A percentile compares a stretch with the other conserved stretches of the same genome.
Evolutionary conservation across 2,888 invertebrate species (phyloP).

Genomic region (Drosophila fungiperda): DNA sequence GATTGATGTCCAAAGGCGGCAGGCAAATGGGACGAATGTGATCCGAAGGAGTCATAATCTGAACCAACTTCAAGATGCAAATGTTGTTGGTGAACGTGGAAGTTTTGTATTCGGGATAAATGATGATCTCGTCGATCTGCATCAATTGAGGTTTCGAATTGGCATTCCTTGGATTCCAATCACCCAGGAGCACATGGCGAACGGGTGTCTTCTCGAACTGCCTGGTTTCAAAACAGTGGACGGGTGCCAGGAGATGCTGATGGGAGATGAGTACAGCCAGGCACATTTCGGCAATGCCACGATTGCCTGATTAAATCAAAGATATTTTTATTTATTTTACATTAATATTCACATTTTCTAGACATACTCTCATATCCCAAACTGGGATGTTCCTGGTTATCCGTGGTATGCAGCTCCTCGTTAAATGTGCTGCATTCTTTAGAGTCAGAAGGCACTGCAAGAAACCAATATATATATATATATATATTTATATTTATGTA

Average conservation of each 20-base stretch:
- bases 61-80: slow-evolving; percentile 24
- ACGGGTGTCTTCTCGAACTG: not conserved
- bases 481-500: not conserved
- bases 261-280: slow-evolving; percentile 39
- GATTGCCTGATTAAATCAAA: slow-evolving; percentile 12
- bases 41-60: not conserved
- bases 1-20: slow-evolving; percentile 2
- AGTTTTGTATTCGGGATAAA: slow-evolving; percentile 34
- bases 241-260: slow-evolving; percentile 42
- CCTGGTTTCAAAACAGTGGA: slow-evolving; percentile 29
- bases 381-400: slow-evolving; percentile 27
- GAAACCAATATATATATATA: not conserved
- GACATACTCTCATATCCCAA: slow-evolving; percentile 42
- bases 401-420: slow-evolving; percentile 7
- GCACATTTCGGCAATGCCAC: slow-evolving; percentile 39
- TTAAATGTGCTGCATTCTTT: slow-evolving; percentile 28
- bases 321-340: not conserved
- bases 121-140: slow-evolving; percentile 32
- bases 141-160: slow-evolving; percentile 13
- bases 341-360: not conserved
- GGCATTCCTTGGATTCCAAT: slow-evolving; percentile 41
- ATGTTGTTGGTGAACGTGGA: slow-evolving; percentile 22
- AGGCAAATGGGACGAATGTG: slow-evolving; percentile 43
- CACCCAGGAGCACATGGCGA: slow-evolving; percentile 35
- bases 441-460: slow-evolving; percentile 3